These are phyloP conservation scores for Fistularia tabacaria DNA, from an alignment of 2,797 vertebrate species.

Conservation along the genomic window DNA sequence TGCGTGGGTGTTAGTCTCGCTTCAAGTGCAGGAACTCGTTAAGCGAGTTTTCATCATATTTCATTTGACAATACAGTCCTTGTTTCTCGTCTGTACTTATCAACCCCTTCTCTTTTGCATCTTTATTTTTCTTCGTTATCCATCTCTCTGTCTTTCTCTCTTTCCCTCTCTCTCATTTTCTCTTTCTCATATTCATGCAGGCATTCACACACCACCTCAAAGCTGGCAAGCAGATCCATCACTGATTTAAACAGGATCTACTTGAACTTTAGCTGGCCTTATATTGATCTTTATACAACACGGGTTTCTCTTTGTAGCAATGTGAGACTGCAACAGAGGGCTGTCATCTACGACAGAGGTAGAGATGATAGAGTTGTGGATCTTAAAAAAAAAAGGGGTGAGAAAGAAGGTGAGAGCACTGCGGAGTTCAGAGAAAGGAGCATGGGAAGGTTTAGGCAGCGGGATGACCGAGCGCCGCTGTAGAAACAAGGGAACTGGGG, in stretches of 20 bases:
- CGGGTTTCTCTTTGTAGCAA: conserved; percentile 35
- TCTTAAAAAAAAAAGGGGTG: conserved; percentile 31
- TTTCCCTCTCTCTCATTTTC: not conserved
- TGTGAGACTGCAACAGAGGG: conserved; percentile 38
- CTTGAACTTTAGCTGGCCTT: conserved; percentile 54
- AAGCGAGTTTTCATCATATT: conserved; percentile 52
- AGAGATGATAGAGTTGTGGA: conserved; percentile 51
- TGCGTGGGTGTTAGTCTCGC: too few species aligned
- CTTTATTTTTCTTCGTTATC: not conserved
- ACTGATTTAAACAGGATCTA: conserved; percentile 43
- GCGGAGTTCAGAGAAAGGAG: conserved; percentile 45
- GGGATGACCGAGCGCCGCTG: conserved; percentile 30
- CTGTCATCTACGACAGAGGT: conserved; percentile 39
- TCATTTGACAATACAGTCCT: conserved; percentile 45
- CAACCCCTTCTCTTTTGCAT: conserved; percentile 20
- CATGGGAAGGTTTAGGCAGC: conserved; percentile 50
- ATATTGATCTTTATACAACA: conserved; percentile 54
- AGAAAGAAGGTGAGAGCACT: conserved; percentile 42
- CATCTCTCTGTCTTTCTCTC: conserved; percentile 7
- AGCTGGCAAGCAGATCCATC: conserved; percentile 45
- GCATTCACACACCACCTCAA: conserved; percentile 22
- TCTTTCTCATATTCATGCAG: conserved; percentile 22
- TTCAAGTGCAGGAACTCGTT: conserved; percentile 42
- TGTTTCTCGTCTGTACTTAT: conserved; percentile 44
- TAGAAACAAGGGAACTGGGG: conserved; percentile 27